A percentile compares a stretch with the other conserved stretches of the same genome.
Evolutionary conservation across 2,888 invertebrate species (phyloP).

Genomic region (Drosophila neonasuta): DNA sequence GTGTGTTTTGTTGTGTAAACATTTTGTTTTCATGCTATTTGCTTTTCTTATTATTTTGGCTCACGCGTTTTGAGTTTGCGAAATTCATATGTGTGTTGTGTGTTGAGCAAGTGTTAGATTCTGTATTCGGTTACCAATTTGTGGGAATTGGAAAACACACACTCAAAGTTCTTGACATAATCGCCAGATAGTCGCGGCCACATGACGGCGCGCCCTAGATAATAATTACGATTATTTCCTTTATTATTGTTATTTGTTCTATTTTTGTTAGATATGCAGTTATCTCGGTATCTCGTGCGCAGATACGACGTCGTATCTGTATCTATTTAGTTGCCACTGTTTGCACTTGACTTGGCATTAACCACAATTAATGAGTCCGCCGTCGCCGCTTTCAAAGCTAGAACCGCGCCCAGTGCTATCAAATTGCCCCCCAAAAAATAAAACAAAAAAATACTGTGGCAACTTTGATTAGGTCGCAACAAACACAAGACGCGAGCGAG

Average conservation of each 20-base stretch:
- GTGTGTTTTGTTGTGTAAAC: conserved; percentile 74
- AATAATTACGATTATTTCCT: conserved; percentile 24
- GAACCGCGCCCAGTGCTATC: conserved; percentile 32
- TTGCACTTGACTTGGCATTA: conserved; percentile 22
- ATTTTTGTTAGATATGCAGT: conserved; percentile 33
- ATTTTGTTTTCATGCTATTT: conserved; percentile 52
- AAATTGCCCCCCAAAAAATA: not conserved
- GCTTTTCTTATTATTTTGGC: conserved; percentile 35
- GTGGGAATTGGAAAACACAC: conserved; percentile 26
- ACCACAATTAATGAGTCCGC: conserved; percentile 17
- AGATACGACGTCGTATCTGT: conserved; percentile 16
- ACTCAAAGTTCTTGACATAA: conserved; percentile 21
- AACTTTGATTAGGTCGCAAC: conserved; percentile 23
- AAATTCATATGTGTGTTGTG: not conserved
- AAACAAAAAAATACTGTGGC: not conserved
- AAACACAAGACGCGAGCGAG: conserved; percentile 6
- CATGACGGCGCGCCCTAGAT: conserved; percentile 50
- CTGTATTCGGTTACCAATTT: conserved; percentile 25
- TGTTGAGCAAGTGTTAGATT: conserved; percentile 12
- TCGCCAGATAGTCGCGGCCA: conserved; percentile 26
- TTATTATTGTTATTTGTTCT: conserved; percentile 17
- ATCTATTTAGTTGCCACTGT: conserved; percentile 21
- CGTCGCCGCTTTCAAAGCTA: conserved; percentile 5
- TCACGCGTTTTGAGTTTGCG: conserved; percentile 6
- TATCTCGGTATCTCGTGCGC: conserved; percentile 48